These are phyloP conservation scores for Luehdorfia chinensis DNA, from an alignment of 1,140 invertebrate genomes.

Conservation along the genomic window DNA sequence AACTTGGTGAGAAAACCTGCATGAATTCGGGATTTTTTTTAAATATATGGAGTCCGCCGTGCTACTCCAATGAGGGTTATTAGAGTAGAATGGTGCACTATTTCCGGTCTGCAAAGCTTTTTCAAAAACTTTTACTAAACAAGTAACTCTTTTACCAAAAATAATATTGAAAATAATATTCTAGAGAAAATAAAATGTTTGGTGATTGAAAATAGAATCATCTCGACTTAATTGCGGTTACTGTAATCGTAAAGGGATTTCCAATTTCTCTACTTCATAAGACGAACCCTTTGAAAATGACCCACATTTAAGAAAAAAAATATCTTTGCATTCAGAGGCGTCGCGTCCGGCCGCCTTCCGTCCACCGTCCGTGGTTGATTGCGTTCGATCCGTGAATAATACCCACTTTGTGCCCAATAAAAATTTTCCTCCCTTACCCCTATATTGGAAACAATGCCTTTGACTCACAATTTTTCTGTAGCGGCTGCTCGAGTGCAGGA, in stretches of 20 bases:
- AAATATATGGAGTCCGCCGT: no score
- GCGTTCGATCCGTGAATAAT: constrained; percentile 57
- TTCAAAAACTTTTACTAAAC: constrained; percentile 7
- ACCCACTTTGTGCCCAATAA: constrained; percentile 70
- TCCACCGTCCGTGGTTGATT: constrained; percentile 35
- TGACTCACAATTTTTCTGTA: constrained; percentile 60
- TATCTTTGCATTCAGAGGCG: constrained; percentile 66
- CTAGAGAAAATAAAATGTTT: no score
- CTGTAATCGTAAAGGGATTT: constrained; percentile 63
- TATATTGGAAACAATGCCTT: constrained; percentile 72
- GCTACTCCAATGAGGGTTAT: no score
- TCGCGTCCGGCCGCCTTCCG: constrained; percentile 49
- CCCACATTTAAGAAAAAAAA: constrained; percentile 55
- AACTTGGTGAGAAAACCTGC: no score
- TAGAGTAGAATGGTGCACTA: no score
- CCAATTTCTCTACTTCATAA: constrained; percentile 51
- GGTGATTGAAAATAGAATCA: no score
- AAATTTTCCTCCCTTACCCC: constrained; percentile 54
- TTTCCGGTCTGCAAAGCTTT: no score
- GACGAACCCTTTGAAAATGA: constrained; percentile 66
- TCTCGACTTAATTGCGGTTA: constrained; percentile 46
- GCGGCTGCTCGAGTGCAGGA: constrained; percentile 31
- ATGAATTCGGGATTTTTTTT: no score
- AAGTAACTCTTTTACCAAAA: no score
- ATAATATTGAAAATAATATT: no score